Evolutionary conservation across 1,140 invertebrate genomes (phyloP).

Genomic region (Augochlora pura): DNA sequence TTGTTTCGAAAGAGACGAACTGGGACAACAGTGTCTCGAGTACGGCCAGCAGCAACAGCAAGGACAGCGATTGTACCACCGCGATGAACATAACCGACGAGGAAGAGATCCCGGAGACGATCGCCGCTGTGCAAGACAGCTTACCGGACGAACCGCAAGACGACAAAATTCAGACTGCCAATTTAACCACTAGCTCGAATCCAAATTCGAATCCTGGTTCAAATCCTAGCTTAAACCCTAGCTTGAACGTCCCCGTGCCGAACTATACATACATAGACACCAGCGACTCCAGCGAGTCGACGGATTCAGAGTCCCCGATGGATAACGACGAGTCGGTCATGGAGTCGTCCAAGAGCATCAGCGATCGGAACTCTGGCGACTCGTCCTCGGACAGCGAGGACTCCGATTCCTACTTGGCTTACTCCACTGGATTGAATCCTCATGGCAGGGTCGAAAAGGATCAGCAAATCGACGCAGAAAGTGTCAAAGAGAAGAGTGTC

Average conservation of each 20-base stretch:
- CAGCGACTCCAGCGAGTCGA: constrained; percentile 58
- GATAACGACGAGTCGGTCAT: constrained; percentile 60
- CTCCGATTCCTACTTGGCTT: constrained; percentile 73
- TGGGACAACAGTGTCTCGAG: constrained; percentile 12
- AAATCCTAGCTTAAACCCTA: neutral
- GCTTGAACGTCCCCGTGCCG: constrained; percentile 44
- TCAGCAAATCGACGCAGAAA: neutral
- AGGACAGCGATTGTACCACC: constrained; percentile 34
- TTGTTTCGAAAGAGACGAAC: neutral
- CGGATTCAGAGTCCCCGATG: constrained; percentile 52
- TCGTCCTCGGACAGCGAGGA: constrained; percentile 60
- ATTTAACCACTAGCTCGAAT: no score
- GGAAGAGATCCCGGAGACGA: constrained; percentile 26
- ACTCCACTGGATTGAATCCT: constrained; percentile 69
- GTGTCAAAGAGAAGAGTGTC: neutral
- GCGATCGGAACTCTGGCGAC: constrained; percentile 24
- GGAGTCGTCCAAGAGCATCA: constrained; percentile 21
- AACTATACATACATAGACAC: constrained; percentile 62
- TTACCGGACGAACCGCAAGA: neutral
- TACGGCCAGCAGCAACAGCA: constrained; percentile 24
- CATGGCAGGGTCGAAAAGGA: constrained; percentile 44
- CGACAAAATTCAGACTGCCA: no score
- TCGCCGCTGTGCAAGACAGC: neutral
- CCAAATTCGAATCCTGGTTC: neutral
- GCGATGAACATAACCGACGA: constrained; percentile 58